These are phyloP conservation scores for Pseudocheirus occidentalis DNA, from an alignment of 2,797 vertebrate genomes.

Conservation along the genomic window DNA sequence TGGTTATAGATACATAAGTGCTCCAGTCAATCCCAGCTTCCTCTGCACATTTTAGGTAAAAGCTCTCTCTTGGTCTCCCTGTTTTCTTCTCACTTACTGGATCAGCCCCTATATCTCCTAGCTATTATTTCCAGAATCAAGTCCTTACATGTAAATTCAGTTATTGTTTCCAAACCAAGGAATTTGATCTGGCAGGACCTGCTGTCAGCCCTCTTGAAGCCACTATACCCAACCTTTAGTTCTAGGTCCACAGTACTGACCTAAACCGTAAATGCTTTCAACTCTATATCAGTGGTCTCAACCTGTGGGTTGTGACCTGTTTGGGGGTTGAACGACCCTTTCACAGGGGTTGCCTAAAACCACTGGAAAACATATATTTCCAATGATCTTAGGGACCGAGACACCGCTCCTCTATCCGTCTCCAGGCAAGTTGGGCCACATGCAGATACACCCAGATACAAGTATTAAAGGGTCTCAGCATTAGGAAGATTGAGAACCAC, in stretches of 20 bases:
- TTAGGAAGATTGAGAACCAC: no score
- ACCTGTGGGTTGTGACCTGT: no score
- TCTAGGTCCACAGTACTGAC: not conserved
- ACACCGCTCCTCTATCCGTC: no score
- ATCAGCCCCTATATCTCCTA: not conserved
- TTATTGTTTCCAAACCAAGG: not conserved
- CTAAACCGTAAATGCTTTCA: not conserved
- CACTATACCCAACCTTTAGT: not conserved
- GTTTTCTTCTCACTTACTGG: not conserved
- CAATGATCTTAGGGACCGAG: no score
- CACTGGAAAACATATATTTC: no score
- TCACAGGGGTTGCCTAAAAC: no score
- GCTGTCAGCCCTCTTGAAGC: not conserved
- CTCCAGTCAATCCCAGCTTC: not conserved
- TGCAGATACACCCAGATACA: no score
- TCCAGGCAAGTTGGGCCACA: no score
- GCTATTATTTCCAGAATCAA: not conserved
- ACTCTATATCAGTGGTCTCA: no score
- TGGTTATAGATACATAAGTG: not conserved
- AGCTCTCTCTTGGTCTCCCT: not conserved
- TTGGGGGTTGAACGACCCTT: no score
- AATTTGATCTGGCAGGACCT: not conserved
- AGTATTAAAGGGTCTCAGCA: no score
- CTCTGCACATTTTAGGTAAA: not conserved
- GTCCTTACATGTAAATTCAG: not conserved